A percentile compares a stretch with the other conserved stretches of the same genome.
Conservation (phyloP, 2,113 vertebrate species). For the Raja brachyura region DNA sequence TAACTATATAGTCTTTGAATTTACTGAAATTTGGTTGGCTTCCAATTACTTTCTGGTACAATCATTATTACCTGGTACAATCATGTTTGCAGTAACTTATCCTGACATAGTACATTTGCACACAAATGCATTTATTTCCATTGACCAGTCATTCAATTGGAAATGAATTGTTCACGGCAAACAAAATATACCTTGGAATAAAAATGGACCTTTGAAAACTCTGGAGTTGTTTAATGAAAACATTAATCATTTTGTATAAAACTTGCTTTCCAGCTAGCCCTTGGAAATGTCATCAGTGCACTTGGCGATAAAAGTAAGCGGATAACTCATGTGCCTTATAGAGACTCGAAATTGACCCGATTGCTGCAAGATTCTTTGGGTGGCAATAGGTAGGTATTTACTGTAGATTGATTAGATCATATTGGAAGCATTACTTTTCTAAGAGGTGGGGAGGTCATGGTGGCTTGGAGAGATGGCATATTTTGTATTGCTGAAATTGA, state of each 20-base stretch:
- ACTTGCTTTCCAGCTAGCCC: constrained; percentile 67
- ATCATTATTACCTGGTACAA: neutral
- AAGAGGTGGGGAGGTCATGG: neutral
- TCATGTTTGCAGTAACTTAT: neutral
- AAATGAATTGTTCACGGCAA: neutral
- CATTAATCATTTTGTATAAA: neutral
- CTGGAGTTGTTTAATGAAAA: neutral
- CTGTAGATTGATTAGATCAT: neutral
- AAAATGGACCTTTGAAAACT: neutral
- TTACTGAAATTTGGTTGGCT: neutral
- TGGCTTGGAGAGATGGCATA: neutral
- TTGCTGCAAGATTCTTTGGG: constrained; percentile 92
- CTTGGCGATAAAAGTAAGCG: constrained; percentile 91
- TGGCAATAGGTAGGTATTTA: constrained; percentile 79
- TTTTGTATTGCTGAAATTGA: neutral
- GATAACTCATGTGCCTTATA: constrained; percentile 87
- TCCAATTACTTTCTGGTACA: neutral
- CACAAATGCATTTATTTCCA: neutral
- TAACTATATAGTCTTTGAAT: neutral
- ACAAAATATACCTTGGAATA: neutral
- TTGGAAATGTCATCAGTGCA: constrained; percentile 97
- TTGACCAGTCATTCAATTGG: neutral
- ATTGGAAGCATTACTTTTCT: neutral
- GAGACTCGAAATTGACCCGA: constrained; percentile 93
- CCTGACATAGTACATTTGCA: neutral